Conservation (phyloP, 92 coral and sea anemone genomes). For the Isaurus tuberculatus region DNA sequence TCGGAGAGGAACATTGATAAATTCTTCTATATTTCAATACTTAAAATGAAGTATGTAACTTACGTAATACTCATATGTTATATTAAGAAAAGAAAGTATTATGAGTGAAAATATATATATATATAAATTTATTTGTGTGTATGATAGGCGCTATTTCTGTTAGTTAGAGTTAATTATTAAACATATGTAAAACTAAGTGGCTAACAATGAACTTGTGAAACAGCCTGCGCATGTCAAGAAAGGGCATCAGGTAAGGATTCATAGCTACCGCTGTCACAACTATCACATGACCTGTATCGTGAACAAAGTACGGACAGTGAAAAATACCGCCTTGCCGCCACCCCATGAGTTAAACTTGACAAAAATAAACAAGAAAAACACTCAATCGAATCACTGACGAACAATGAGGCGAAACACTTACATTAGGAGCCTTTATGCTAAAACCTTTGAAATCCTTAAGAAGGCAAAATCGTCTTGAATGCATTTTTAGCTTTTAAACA, state of each 20-base stretch:
- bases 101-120: neutral
- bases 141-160: neutral
- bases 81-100: no score
- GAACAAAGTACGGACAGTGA: constrained; percentile 18
- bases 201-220: constrained; percentile 39
- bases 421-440: no score
- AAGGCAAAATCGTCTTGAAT: no score
- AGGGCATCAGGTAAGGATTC: constrained; percentile 38
- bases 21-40: no score
- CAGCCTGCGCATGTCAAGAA: constrained; percentile 11
- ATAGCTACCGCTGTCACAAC: constrained; percentile 47
- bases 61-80: no score
- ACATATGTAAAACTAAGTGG: neutral
- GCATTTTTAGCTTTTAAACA: no score
- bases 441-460: no score
- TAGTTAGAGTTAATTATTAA: neutral
- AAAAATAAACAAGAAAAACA: neutral
- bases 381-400: neutral
- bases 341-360: neutral
- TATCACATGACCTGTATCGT: constrained; percentile 44
- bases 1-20: no score
- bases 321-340: neutral
- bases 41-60: no score
- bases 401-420: no score
- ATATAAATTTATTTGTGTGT: neutral